These are phyloP conservation scores for Coryphaenoides rupestris DNA, from an alignment of 2,113 vertebrate species.

Conservation along the genomic window DNA sequence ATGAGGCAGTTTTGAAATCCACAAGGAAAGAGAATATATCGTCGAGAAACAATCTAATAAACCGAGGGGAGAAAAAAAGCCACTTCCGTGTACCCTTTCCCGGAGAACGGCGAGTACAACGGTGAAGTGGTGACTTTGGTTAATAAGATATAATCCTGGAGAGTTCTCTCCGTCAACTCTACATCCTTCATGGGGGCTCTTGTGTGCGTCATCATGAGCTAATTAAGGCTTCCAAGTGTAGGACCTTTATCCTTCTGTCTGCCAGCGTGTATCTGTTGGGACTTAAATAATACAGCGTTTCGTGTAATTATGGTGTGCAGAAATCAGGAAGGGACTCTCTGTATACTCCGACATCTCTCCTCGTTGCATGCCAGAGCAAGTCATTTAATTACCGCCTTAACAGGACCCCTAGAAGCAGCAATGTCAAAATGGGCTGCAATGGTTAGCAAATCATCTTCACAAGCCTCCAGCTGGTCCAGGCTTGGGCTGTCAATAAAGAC, in stretches of 20 bases:
- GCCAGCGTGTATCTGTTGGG: constrained; percentile 64
- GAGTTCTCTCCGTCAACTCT: constrained; percentile 39
- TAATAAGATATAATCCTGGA: constrained; percentile 46
- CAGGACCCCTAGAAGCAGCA: too few relatives aligned
- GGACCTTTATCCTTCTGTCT: constrained; percentile 53
- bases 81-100: constrained; percentile 16
- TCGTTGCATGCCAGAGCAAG: background rate
- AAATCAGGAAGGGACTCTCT: constrained; percentile 32
- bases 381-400: constrained; percentile 1
- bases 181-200: constrained; percentile 35
- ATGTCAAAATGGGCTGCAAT: too few relatives aligned
- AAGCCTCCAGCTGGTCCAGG: too few relatives aligned
- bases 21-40: background rate
- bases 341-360: constrained; percentile 41
- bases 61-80: constrained; percentile 3
- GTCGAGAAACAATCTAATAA: constrained; percentile 4
- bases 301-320: constrained; percentile 64
- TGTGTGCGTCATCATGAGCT: constrained; percentile 70
- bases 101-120: constrained; percentile 29
- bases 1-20: constrained; percentile 37
- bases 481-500: too few relatives aligned
- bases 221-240: constrained; percentile 70
- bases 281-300: constrained; percentile 50
- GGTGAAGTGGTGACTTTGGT: constrained; percentile 29
- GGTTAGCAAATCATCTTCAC: too few relatives aligned